Evolutionary conservation across 2,888 invertebrate species (phyloP).

Genomic region (Andrena bicolor): DNA sequence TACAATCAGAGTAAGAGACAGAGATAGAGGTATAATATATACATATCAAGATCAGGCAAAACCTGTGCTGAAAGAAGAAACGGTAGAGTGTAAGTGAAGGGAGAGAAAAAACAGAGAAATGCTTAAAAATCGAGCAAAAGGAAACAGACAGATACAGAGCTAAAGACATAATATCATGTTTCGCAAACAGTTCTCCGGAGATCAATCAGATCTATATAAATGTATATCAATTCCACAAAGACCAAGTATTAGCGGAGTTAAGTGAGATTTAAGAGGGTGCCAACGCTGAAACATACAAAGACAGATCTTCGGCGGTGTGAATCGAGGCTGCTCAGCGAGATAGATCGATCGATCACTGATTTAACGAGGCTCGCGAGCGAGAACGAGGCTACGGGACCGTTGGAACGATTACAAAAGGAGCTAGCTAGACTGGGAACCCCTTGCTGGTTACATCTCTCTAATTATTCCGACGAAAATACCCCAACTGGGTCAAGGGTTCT

Average conservation of each 20-base stretch:
- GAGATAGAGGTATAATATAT: constrained; percentile 21
- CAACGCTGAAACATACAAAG: constrained; percentile 51
- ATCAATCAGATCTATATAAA: constrained; percentile 6
- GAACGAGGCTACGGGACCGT: constrained; percentile 23
- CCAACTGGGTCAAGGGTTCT: constrained; percentile 12
- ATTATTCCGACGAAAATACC: constrained; percentile 16
- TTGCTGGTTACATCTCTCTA: not conserved
- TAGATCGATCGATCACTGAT: not conserved
- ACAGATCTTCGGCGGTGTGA: not conserved
- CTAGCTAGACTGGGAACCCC: not conserved
- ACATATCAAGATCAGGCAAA: constrained; percentile 71
- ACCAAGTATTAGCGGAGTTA: not conserved
- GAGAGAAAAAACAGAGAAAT: not conserved
- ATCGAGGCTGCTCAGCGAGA: constrained; percentile 4
- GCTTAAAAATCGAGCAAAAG: constrained; percentile 40
- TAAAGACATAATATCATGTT: not conserved
- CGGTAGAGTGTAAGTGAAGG: not conserved
- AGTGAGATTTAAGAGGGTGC: constrained; percentile 13
- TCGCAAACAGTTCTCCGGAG: not conserved
- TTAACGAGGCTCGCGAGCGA: not conserved
- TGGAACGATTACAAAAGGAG: not conserved
- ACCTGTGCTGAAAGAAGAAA: constrained; percentile 75
- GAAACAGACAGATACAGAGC: constrained; percentile 26
- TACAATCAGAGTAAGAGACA: constrained; percentile 32
- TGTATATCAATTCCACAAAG: constrained; percentile 10